A percentile compares a stretch with the other conserved stretches of the same genome.
Evolutionary conservation across 2,797 vertebrate species (phyloP).

Genomic region (Poecile montanus): DNA sequence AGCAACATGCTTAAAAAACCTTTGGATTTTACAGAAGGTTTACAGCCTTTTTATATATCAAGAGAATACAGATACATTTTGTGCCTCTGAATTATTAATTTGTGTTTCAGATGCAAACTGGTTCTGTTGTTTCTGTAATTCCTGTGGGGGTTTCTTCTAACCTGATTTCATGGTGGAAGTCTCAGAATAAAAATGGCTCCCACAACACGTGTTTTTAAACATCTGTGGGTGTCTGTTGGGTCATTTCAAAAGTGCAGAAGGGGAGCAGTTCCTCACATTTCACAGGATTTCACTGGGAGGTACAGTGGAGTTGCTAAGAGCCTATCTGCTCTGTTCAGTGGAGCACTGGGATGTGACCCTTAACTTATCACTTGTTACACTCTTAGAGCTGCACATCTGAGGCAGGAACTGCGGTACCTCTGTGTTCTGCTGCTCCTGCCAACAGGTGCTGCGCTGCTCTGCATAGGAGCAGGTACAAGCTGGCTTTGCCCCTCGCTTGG

Average conservation of each 20-base stretch:
- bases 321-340: not conserved
- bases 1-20: not conserved
- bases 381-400: not conserved
- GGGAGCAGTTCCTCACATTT: not conserved
- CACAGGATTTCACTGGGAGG: not conserved
- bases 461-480: not conserved
- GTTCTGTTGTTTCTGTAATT: not conserved
- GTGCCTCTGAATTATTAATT: not conserved
- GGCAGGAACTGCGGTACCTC: not conserved
- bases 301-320: not conserved
- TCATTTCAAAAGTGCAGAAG: not conserved
- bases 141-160: not conserved
- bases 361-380: rapidly evolving
- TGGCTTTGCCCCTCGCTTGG: not conserved
- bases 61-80: not conserved
- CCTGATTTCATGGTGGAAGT: not conserved
- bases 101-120: not conserved
- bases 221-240: not conserved
- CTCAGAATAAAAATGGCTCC: not conserved
- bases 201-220: not conserved
- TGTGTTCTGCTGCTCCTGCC: not conserved
- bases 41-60: not conserved
- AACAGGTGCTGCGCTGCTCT: not conserved
- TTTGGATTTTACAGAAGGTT: not conserved
- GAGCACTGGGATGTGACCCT: not conserved